phyloP scores from a whole-genome alignment of 2,113 vertebrate species.

The Ciconia maguari region DNA sequence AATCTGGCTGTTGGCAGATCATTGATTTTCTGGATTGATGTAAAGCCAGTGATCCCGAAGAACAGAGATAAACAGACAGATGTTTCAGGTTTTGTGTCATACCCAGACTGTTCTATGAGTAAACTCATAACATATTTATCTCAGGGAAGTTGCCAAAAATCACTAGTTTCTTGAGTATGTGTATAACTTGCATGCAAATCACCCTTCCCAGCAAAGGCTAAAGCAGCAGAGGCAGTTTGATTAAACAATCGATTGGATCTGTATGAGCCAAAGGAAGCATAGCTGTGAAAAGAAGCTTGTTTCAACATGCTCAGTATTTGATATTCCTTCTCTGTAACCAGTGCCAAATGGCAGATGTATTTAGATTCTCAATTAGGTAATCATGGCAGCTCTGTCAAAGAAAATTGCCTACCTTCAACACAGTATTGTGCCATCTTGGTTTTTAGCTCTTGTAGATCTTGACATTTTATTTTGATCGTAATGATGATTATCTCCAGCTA shows the following conservation, averaged over 20 bases:
- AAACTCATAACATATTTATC: background rate
- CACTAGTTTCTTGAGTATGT: background rate
- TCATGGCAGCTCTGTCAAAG: background rate
- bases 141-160: background rate
- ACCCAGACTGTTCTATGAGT: background rate
- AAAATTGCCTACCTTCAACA: background rate
- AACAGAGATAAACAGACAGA: background rate
- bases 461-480: conserved; percentile 3
- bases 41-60: background rate
- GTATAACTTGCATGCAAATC: background rate
- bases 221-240: background rate
- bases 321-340: background rate
- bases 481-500: background rate
- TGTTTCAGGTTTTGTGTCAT: background rate
- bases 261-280: background rate
- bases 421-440: background rate
- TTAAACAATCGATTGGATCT: background rate
- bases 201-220: background rate
- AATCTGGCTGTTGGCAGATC: background rate
- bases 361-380: background rate
- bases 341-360: background rate
- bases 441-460: background rate
- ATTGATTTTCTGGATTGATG: background rate
- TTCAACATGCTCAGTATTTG: background rate
- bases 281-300: background rate